These are phyloP conservation scores for Dromiciops gliroides DNA, from an alignment of 2,113 vertebrate species.

Conservation along the genomic window DNA sequence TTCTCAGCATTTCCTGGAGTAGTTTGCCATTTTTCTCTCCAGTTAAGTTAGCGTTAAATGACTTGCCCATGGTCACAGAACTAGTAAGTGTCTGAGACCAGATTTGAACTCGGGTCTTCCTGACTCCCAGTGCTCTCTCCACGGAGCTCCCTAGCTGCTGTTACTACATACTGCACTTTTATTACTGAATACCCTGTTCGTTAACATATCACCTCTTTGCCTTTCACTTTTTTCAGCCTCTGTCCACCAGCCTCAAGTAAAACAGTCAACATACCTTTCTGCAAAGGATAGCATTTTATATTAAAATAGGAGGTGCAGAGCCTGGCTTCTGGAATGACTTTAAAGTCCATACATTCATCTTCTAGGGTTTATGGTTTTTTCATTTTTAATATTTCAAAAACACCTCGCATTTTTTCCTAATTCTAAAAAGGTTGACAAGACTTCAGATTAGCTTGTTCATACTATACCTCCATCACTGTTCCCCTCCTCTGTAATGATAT, in stretches of 20 bases:
- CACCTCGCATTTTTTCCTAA: neutral
- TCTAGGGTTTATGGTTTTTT: neutral
- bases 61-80: neutral
- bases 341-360: neutral
- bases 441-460: neutral
- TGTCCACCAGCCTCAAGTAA: neutral
- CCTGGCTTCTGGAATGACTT: neutral
- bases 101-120: neutral
- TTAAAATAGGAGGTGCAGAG: neutral
- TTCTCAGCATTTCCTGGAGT: neutral
- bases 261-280: neutral
- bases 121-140: neutral
- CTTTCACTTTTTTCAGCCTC: neutral
- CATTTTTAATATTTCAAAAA: neutral
- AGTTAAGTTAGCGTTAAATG: neutral
- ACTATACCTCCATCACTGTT: slow-evolving; percentile 95
- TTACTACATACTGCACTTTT: neutral
- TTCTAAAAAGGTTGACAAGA: neutral
- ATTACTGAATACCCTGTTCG: neutral
- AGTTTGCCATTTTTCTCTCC: neutral
- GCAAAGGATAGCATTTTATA: neutral
- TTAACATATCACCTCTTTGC: neutral
- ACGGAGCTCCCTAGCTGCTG: neutral
- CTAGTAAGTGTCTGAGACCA: neutral
- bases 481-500: slow-evolving; percentile 97